Evolutionary conservation across 2,797 vertebrate genomes (phyloP), one percentile per base, ranked within the genome.

Genomic region (Megalops cyprinoides): DNA sequence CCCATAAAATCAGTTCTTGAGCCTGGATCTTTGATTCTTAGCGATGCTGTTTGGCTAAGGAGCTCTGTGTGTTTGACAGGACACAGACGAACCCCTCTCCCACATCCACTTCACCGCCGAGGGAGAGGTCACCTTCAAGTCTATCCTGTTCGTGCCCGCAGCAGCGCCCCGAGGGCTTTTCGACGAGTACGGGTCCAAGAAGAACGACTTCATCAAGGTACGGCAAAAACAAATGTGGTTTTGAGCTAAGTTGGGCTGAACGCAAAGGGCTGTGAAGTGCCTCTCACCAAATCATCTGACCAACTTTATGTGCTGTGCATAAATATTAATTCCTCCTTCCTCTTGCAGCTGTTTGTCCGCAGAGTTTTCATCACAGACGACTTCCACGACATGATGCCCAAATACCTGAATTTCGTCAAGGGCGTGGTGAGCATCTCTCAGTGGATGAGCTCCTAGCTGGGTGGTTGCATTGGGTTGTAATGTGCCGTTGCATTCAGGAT

Each of bases 351-450:
- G 5, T 81, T 81, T 60, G 79, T 81, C 60, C 74, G 79, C 12
- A 95, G 98, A 89, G 98, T 99, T 69, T 99, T 99, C 92, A 99
- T 99, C 92, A 99, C 98, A 0, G 98, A 99, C 1, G 98, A 99
- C 87, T 99, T 99, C 94, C 97, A 99, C 65, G 98, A 99, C 84
- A 99, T 99, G 98, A 99, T 99, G 98, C 98, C 98, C 75, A 99
- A 99, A 85, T 99, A 99, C 48, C 95, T 99, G 51, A 99, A 99
- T 87, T 99, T 99, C 0, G 82, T 99, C 87, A 99, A 96, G 91
- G 98, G 98, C 87, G 97, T 99, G 92, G 98, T 99, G 90, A 96
- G 98, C 96, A 23, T 75, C 37, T 44, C 67, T 10, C 48, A 9
- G 25, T 55, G 55, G n/a, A 31, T 55, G 0, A 4, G 23, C 25